These are phyloP conservation scores for Tyrophagus putrescentiae DNA, from an alignment of 1,140 invertebrate genomes.

Conservation along the genomic window DNA sequence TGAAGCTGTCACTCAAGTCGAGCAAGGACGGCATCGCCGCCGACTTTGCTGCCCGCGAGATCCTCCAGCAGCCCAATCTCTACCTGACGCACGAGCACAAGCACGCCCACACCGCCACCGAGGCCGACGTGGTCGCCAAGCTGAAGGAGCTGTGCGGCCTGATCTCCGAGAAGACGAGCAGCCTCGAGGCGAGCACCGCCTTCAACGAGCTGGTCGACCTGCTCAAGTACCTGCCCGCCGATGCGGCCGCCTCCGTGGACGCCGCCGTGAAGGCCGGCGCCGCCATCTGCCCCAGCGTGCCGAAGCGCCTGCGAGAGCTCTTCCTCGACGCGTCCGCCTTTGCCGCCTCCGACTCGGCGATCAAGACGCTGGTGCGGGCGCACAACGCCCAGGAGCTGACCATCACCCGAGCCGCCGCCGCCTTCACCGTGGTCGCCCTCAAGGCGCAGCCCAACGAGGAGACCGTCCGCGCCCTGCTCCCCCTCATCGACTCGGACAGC, in stretches of 20 bases:
- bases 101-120: conserved; percentile 8
- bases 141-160: conserved; percentile 7
- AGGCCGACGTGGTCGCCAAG: background rate
- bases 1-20: background rate
- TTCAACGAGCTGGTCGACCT: conserved; percentile 5
- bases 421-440: conserved; percentile 4
- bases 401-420: background rate
- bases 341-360: background rate
- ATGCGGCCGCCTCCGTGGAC: background rate
- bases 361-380: conserved; percentile 5
- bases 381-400: background rate
- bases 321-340: conserved; percentile 10
- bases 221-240: background rate
- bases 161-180: background rate
- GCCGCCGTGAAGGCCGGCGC: background rate
- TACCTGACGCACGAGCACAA: background rate
- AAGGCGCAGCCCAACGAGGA: conserved; percentile 4
- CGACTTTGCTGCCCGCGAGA: background rate
- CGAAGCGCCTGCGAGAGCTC: background rate
- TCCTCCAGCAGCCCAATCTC: background rate
- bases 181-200: background rate
- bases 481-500: background rate
- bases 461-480: conserved; percentile 1
- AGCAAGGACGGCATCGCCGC: background rate
- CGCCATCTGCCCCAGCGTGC: background rate